phyloP scores from a whole-genome alignment of 2,888 invertebrate species.

The Sylvicola cinctus region DNA sequence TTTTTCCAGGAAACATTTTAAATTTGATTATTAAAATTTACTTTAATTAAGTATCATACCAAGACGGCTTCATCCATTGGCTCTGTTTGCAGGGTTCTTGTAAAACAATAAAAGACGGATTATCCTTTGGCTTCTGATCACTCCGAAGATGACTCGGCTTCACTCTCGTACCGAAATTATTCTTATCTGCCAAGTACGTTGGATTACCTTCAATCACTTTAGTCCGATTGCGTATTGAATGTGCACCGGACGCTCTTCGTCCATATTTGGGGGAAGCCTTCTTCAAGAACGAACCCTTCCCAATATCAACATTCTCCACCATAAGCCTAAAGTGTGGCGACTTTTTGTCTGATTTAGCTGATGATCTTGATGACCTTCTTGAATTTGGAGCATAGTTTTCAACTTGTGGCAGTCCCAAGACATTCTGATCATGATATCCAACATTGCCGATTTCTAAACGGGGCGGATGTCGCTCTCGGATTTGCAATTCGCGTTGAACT shows the following conservation, averaged over 20 bases:
- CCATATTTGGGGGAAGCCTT: constrained; percentile 19
- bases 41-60: constrained; percentile 15
- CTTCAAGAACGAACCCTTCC: constrained; percentile 9
- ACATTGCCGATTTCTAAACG: background rate
- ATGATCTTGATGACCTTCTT: background rate
- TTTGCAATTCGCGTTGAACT: constrained; percentile 11
- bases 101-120: constrained; percentile 20
- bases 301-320: constrained; percentile 15
- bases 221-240: constrained; percentile 14
- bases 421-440: background rate
- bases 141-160: too few relatives aligned
- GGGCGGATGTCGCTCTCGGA: constrained; percentile 17
- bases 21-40: background rate
- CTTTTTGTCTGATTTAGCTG: background rate
- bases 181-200: constrained; percentile 14
- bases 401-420: background rate
- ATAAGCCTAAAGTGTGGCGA: constrained; percentile 6
- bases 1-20: too few relatives aligned
- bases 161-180: too few relatives aligned
- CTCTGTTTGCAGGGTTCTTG: constrained; percentile 20
- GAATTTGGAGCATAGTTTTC: background rate
- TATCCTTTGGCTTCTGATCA: background rate
- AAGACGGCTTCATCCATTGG: constrained; percentile 23
- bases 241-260: constrained; percentile 15
- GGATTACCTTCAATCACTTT: constrained; percentile 20